Base-by-base conservation (phyloP, 30 jellyfish, hydroid and myxozoan species). In the Cassiopea xamachana region DNA sequence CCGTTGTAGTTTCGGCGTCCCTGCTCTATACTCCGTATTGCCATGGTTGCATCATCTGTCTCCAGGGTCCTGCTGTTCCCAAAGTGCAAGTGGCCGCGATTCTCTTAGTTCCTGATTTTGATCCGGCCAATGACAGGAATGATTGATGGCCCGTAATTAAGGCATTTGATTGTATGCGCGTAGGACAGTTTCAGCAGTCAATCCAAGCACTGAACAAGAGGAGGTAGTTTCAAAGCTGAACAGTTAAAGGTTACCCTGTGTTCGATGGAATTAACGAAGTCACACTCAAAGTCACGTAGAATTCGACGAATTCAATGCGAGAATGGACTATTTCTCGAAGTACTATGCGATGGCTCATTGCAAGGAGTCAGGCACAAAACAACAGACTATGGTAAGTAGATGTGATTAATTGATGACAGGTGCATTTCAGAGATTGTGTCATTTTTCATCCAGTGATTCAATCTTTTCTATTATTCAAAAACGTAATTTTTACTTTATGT, bases 321-420 rank as follows among this genome's bases (percentile, higher is more conserved):
- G 16, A 87, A 87, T 60, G 94, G 94, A 39, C 15, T 87, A 71
- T 87, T 58, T 59, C 78, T 87, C 7, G 94, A 87, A 80, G 94
- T 87, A 10, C 83, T 87, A n/a, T 87, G 94, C 94, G 94, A 87
- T 70, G 94, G 94, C 71, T 45, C 81, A 13, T 60, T 87, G 15
- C 79, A 68, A 12, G 94, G 94, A 17, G 84, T 78, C 16, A 60
- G 55, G 47, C 58, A 87, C 81, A 78, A 70, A 47, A 75, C 80
- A 2, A 87, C 89, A 4, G 88, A 87, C 83, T 87, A 87, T 59
- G 94, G 94, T 75, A 87, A 58, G 79, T 15, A 39, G 7, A 6
- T 48, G 10, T 46, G 50, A 27, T 27, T 39, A 46, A 1, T 27
- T 12, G 69, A 55, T 55, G 64, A 55, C 64, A 39, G 48, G 51